phyloP scores from a whole-genome alignment of 2,113 vertebrate species.

The Pelusios castaneus region DNA sequence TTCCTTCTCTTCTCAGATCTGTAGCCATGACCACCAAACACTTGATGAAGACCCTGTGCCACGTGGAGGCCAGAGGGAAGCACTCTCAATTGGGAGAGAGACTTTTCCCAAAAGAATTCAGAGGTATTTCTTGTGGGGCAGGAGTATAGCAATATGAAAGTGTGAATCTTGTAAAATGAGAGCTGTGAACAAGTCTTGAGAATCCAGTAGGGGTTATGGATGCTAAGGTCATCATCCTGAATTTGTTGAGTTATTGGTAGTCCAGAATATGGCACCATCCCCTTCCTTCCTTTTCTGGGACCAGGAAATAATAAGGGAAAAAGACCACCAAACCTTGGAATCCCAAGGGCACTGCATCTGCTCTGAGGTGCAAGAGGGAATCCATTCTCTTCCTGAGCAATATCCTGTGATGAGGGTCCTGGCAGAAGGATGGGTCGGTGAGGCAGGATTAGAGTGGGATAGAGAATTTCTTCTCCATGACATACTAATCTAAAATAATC shows the following conservation, averaged over 20 bases:
- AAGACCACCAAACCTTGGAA: neutral
- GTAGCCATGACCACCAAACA: no score
- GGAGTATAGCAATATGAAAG: no score
- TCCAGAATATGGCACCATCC: neutral
- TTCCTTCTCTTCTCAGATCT: no score
- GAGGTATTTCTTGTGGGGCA: no score
- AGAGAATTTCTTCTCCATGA: neutral
- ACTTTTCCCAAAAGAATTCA: no score
- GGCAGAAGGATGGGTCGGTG: neutral
- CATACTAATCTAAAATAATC: neutral
- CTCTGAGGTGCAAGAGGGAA: neutral
- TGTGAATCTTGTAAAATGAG: no score
- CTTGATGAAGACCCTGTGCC: no score
- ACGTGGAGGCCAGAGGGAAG: no score
- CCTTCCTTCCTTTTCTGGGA: neutral
- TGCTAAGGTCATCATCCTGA: neutral
- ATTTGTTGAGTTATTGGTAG: neutral
- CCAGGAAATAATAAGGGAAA: neutral
- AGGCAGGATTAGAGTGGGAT: neutral
- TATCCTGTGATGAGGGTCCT: neutral
- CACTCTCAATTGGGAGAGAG: no score
- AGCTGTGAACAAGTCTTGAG: neutral
- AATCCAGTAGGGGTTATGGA: neutral
- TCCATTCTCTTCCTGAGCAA: neutral
- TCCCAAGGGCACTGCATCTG: neutral